Percentiles rank a stretch among this genome's conserved stretches.
phyloP scores from a whole-genome alignment of 1,140 invertebrate genomes.

The Bombus confusus region DNA sequence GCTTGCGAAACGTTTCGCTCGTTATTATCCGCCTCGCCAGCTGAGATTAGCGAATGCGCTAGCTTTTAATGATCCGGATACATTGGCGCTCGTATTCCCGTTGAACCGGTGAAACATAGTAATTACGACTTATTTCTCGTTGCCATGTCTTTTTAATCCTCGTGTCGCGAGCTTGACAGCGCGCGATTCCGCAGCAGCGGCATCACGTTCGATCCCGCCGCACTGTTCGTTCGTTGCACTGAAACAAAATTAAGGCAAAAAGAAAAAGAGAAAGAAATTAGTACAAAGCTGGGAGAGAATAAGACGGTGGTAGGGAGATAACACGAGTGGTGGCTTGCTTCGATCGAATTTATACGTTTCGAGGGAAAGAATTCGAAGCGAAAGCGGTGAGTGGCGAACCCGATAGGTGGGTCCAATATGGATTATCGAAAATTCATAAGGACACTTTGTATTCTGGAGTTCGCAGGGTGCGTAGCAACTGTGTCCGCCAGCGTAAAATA shows the following conservation, averaged over 20 bases:
- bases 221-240: neutral
- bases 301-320: too few relatives aligned
- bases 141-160: conserved; percentile 1
- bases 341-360: conserved; percentile 49
- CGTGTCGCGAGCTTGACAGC: neutral
- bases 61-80: conserved; percentile 61
- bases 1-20: conserved; percentile 59
- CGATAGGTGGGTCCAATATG: conserved; percentile 78
- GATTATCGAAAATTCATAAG: conserved; percentile 80
- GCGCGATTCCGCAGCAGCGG: neutral
- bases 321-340: too few relatives aligned
- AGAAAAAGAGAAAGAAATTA: neutral
- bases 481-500: conserved; percentile 37
- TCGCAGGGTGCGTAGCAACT: conserved; percentile 60
- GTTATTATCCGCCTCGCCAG: conserved; percentile 40
- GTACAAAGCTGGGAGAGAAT: neutral
- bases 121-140: conserved; percentile 38
- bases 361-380: conserved; percentile 54
- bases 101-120: conserved; percentile 40
- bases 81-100: conserved; percentile 16
- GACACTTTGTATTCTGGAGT: conserved; percentile 68
- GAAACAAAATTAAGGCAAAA: neutral
- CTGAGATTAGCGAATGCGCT: conserved; percentile 60
- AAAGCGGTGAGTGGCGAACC: conserved; percentile 39
- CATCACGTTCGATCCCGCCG: neutral